Base-by-base conservation (phyloP, 2,888 invertebrate species). In the Mycalesis mineus region DNA sequence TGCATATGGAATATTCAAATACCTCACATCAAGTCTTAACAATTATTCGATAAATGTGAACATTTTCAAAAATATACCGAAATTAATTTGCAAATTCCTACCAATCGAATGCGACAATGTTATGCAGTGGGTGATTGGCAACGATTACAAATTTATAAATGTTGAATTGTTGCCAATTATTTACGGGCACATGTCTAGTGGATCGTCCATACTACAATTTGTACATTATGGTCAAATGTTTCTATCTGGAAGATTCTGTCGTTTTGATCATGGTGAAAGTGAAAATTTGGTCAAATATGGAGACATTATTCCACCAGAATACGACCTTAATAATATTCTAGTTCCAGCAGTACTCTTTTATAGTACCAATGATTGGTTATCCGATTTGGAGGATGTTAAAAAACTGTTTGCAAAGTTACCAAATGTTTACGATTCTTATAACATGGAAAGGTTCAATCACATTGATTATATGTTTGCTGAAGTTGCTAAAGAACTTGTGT, bases 391-490 rank as follows among this genome's bases (percentile, higher is more conserved):
- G 22, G 93, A 93, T 64, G 91, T 93, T 0, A 65, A 84, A 5
- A 80, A 62, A 33, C 54, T 87, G 3, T 68, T 63, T 37, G 69
- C 67, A 0, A 68, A 83, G 48, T 71, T 94, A n/a, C 88, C 90
- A 0, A 92, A 92, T 63, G 80, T 91, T 0, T 70, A 84, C 0
- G 84, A 83, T 0, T 83, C 78, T 54, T 84, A 90, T 71, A 75
- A 85, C 48, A 82, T 93, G 3, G 75, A 88, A 0, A 76, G 90
- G 42, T 94, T 92, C 62, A 92, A 91, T 69, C 94, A 94, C 71
- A 76, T 93, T 65, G 94, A 94, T 69, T 94, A 92, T 63, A 68
- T 93, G 44, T 94, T 92, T 86, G 93, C 92, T 0, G 80, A 78
- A 8, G 90, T 91, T 62, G 92, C 91, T 0, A 83, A 89, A 9